Conservation (phyloP, 2,113 vertebrate genomes). For the Pionites leucogaster region DNA sequence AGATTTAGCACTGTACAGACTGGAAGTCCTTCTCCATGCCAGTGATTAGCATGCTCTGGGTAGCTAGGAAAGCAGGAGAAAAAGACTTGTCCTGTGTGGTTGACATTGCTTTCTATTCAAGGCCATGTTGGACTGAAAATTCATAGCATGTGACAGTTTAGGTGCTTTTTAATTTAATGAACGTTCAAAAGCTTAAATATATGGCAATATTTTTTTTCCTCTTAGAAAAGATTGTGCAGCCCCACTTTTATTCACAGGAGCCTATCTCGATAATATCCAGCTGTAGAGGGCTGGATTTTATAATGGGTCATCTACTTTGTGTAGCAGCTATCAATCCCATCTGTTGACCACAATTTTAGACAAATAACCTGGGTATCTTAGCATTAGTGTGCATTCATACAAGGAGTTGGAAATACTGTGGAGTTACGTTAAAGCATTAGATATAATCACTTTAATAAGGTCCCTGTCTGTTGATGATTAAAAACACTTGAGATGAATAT, state of each 20-base stretch:
- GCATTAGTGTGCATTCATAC: neutral
- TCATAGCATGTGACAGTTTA: neutral
- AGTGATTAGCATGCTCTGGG: neutral
- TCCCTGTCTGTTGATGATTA: neutral
- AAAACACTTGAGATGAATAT: neutral
- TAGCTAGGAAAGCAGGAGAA: neutral
- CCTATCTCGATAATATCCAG: neutral
- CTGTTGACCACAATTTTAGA: neutral
- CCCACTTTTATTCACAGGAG: neutral
- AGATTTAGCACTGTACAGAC: neutral
- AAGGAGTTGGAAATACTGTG: neutral
- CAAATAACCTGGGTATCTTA: neutral
- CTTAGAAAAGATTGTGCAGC: neutral
- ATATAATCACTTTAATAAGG: neutral
- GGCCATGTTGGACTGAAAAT: neutral
- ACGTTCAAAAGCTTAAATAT: neutral
- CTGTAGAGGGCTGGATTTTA: neutral
- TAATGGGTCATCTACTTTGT: neutral
- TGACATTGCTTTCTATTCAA: neutral
- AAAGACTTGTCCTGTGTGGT: neutral
- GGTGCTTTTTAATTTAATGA: neutral
- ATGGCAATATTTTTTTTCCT: neutral
- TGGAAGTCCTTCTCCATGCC: neutral
- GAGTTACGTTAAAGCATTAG: neutral
- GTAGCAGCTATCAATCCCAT: neutral